A percentile compares a stretch with the other conserved stretches of the same genome.
phyloP scores from a whole-genome alignment of 1,140 invertebrate genomes.

The Globodera ellingtonae region DNA sequence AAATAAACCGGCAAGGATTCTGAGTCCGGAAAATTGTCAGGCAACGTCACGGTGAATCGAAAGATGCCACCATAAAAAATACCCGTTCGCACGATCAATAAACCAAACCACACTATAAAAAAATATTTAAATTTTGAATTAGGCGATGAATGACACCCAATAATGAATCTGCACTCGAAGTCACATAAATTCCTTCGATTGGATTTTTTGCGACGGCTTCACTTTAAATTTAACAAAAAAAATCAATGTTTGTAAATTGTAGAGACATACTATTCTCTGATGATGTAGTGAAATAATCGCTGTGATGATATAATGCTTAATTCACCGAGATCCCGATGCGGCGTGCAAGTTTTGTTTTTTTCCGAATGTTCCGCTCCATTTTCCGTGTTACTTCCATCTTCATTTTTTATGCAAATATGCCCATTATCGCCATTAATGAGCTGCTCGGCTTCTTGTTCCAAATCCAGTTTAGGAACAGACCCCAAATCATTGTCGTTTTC shows the following conservation, averaged over 20 bases:
- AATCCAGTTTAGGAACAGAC: not conserved
- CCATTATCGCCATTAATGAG: not conserved
- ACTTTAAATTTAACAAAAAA: not conserved
- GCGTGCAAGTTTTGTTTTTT: not conserved
- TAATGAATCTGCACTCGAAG: constrained; percentile 18
- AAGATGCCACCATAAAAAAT: constrained; percentile 33
- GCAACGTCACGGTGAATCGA: constrained; percentile 30
- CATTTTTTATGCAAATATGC: not conserved
- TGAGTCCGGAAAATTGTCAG: constrained; percentile 28
- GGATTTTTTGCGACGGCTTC: constrained; percentile 29
- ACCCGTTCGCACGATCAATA: constrained; percentile 27
- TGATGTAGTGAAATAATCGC: constrained; percentile 16
- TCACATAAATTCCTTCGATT: constrained; percentile 33
- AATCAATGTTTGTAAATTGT: not conserved
- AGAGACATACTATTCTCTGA: constrained; percentile 13
- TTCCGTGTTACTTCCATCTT: not conserved
- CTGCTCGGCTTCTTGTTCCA: not conserved
- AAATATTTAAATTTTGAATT: constrained; percentile 1
- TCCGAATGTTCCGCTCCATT: not conserved
- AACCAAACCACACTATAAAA: constrained; percentile 25
- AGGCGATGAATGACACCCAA: not conserved
- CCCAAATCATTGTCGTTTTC: not conserved
- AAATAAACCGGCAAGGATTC: constrained; percentile 14
- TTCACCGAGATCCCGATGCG: not conserved
- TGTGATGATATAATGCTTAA: constrained; percentile 4